Conservation (phyloP, 1,140 invertebrate species). For the Aphaenogaster rudis region DNA sequence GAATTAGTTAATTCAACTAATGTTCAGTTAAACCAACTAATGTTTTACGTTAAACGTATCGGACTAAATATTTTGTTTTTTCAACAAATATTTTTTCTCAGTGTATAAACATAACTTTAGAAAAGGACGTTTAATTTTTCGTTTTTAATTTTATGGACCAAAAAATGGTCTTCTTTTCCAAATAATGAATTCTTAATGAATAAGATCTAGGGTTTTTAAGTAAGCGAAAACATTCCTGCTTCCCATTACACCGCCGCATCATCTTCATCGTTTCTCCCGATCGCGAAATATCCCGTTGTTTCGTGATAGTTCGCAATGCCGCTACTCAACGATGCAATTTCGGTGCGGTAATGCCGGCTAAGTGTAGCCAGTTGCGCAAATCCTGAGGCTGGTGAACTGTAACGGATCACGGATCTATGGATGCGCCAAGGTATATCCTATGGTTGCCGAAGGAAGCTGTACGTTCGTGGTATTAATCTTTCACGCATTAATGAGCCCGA, state of each 20-base stretch:
- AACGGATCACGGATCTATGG: constrained; percentile 46
- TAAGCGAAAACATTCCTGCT: constrained; percentile 3
- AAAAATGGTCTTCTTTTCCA: background rate
- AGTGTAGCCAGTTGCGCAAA: constrained; percentile 59
- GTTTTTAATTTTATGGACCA: too few species aligned
- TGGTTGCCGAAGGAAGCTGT: constrained; percentile 8
- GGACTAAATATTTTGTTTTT: too few species aligned
- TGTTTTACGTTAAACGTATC: too few species aligned
- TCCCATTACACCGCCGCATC: background rate
- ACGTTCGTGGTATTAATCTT: constrained; percentile 39
- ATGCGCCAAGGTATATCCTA: constrained; percentile 36
- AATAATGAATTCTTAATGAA: background rate
- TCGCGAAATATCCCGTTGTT: constrained; percentile 52
- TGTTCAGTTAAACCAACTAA: too few species aligned
- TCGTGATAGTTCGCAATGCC: constrained; percentile 30
- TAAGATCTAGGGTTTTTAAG: background rate
- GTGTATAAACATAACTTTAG: background rate
- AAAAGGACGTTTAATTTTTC: background rate
- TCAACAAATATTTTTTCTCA: too few species aligned
- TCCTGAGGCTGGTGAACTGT: constrained; percentile 48
- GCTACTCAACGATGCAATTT: constrained; percentile 55
- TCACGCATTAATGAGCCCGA: constrained; percentile 46
- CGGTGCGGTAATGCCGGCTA: constrained; percentile 42
- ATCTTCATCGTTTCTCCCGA: constrained; percentile 13
- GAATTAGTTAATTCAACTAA: too few species aligned